Conservation (phyloP, 2,797 vertebrate species). For the Chiroxiphia lanceolata region DNA sequence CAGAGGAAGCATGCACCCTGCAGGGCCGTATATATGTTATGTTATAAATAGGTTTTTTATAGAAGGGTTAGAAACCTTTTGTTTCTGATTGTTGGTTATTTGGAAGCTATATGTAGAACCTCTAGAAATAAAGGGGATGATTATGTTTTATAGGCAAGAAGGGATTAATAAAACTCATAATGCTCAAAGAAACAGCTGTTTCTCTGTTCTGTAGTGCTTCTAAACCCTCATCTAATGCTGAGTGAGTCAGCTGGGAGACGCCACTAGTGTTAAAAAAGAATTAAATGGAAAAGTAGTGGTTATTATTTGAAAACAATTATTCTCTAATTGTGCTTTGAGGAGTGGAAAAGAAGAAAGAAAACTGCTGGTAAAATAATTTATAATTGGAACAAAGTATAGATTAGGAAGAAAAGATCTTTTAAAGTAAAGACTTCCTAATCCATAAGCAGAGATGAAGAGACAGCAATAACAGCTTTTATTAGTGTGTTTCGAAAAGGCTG, state of each 20-base stretch:
- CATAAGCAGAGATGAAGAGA: constrained; percentile 29
- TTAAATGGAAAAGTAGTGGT: constrained; percentile 61
- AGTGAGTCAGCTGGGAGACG: constrained; percentile 68
- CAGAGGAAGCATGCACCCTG: background rate
- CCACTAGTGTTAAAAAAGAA: constrained; percentile 59
- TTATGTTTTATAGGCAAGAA: constrained; percentile 75
- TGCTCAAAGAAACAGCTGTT: constrained; percentile 75
- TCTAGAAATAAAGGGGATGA: constrained; percentile 77
- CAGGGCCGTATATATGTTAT: constrained; percentile 19
- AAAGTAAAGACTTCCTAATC: constrained; percentile 53
- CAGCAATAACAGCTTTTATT: constrained; percentile 27
- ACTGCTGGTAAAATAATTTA: constrained; percentile 65
- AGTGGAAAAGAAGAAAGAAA: constrained; percentile 13
- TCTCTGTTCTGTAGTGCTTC: constrained; percentile 59
- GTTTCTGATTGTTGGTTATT: constrained; percentile 73
- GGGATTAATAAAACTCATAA: constrained; percentile 71
- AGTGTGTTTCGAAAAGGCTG: background rate
- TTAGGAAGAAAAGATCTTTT: constrained; percentile 16
- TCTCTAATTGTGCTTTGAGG: constrained; percentile 67
- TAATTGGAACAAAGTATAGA: constrained; percentile 58
- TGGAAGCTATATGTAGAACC: constrained; percentile 62
- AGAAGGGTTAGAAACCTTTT: constrained; percentile 62
- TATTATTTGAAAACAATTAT: constrained; percentile 75
- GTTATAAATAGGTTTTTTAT: constrained; percentile 50
- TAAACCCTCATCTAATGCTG: constrained; percentile 57